Conservation (phyloP, 92 coral and sea anemone genomes). For the Bergia puertoricense region DNA sequence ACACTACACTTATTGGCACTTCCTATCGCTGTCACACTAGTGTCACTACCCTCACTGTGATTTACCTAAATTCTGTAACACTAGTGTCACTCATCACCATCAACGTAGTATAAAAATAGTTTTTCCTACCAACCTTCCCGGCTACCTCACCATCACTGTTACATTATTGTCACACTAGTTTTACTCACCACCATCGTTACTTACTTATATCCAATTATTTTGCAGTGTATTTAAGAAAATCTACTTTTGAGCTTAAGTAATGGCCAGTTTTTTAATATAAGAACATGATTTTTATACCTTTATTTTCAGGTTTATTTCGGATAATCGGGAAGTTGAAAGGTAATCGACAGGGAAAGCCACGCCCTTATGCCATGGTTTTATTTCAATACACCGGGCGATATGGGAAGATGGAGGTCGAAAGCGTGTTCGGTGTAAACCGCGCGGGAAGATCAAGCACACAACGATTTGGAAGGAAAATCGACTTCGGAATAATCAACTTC, state of each 20-base stretch:
- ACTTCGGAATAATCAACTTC: conserved; percentile 13
- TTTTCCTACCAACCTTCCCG: too few relatives aligned
- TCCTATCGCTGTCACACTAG: too few relatives aligned
- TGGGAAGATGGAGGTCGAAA: conserved; percentile 35
- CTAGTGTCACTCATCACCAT: too few relatives aligned
- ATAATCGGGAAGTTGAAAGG: not conserved
- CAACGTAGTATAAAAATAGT: too few relatives aligned
- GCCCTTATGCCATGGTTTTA: conserved; percentile 24
- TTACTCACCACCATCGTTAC: too few relatives aligned
- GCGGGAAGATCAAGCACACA: not conserved
- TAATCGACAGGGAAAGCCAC: not conserved
- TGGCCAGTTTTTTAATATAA: not conserved
- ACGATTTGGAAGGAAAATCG: not conserved
- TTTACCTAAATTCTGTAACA: too few relatives aligned
- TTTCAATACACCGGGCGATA: conserved; percentile 16
- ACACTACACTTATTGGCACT: too few relatives aligned
- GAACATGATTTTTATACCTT: not conserved
- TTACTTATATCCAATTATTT: too few relatives aligned
- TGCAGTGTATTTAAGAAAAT: not conserved
- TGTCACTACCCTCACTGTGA: too few relatives aligned
- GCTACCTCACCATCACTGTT: too few relatives aligned
- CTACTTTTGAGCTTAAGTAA: not conserved
- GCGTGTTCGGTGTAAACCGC: conserved; percentile 13
- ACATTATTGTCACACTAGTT: too few relatives aligned
- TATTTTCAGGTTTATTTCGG: conserved; percentile 12